Conservation (phyloP, 2,113 vertebrate genomes). For the Gopherus flavomarginatus region DNA sequence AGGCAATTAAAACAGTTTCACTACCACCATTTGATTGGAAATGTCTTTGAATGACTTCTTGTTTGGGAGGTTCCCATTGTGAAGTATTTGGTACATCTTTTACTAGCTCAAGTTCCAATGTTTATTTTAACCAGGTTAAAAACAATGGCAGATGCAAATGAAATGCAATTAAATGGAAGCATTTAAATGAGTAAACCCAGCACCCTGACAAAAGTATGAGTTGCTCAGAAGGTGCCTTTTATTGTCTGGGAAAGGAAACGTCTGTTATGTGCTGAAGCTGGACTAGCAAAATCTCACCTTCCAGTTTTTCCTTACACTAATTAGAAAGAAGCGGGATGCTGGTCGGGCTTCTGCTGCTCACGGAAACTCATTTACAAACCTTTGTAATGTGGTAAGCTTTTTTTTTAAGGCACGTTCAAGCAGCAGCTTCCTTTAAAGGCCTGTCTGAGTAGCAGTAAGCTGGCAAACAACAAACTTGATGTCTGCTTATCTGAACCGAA, state of each 20-base stretch:
- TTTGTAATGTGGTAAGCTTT: not conserved
- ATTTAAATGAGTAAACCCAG: not conserved
- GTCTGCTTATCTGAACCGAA: not conserved
- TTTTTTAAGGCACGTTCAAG: not conserved
- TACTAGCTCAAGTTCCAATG: not conserved
- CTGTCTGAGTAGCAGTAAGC: not conserved
- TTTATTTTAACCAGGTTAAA: not conserved
- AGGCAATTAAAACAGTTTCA: not conserved
- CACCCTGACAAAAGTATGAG: not conserved
- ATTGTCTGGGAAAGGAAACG: not conserved
- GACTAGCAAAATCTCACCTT: not conserved
- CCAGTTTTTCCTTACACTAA: not conserved
- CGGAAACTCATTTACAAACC: not conserved
- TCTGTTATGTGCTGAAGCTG: not conserved
- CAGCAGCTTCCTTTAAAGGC: not conserved
- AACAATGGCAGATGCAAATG: not conserved
- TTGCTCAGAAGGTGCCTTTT: not conserved
- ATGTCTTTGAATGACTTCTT: not conserved
- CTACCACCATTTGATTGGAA: not conserved
- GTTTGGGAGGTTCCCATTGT: not conserved
- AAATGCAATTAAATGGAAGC: not conserved
- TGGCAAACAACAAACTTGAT: not conserved
- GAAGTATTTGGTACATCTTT: not conserved
- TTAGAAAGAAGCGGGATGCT: not conserved
- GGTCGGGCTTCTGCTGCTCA: not conserved